Base-by-base conservation (phyloP, 2,113 vertebrate species). In the Notarius quadriscutis region DNA sequence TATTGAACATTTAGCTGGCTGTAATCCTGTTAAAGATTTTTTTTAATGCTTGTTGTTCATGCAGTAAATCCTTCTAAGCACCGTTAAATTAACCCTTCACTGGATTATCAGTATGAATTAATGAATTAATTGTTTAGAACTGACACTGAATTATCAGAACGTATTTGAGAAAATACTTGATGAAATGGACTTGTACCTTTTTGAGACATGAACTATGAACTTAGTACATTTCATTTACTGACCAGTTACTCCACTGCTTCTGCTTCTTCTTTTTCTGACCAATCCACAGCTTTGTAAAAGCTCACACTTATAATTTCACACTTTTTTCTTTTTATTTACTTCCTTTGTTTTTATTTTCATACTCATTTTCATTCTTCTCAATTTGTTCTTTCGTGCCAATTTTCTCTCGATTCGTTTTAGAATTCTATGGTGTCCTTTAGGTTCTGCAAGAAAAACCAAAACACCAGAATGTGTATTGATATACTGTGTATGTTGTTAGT, bases 41-140 rank as follows among this genome's bases (percentile, higher is more conserved):
- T 41, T 92, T 91, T 87, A 87, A 91, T 92, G 91, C 91, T 81
- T 84, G 87, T 89, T 92, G 91, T 90, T 92, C 92, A 93, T 87
- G 89, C 89, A 90, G 91, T 93, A 92, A 94, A 94, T 93, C 89
- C 89, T 25, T 88, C 91, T 94, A 93, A 94, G 90, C 89, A 91
- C 89, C 41, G 12, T 91, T 89, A 93, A 92, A 91, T 87, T 94
- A 93, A 93, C 71, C 60, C 86, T 57, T 22, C 7, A 74, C 15
- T 57, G 51, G 51, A 84, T 57, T 74, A 41, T 41, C 5, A 41
- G 25, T 34, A 30, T 71, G 30, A 34, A 41, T 4, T 41, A 57
- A 71, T 5, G 22, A 69, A 84, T 34, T 9, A 18, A 53, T 30
- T 53, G 22, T 69, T 53, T 53, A 6, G n/a, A 84, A 41, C 27